Conservation (phyloP, 1,140 invertebrate genomes). For the Hylyphantes graminicola region DNA sequence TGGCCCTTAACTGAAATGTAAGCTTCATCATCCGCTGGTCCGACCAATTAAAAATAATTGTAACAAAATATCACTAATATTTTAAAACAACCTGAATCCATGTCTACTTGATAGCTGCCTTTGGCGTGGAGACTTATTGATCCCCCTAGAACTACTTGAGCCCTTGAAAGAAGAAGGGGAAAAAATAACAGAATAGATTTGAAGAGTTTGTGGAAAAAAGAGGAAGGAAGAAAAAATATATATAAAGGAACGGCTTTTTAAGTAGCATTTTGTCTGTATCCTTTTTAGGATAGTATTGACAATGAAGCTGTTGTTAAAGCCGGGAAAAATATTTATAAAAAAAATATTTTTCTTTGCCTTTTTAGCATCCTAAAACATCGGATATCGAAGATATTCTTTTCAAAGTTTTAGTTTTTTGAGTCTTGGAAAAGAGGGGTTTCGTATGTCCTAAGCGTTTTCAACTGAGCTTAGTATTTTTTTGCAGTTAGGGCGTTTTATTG, state of each 20-base stretch:
- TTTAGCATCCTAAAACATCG: slow-evolving; percentile 27
- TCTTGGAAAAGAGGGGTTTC: background rate
- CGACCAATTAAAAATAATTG: no score
- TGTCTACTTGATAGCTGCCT: slow-evolving; percentile 18
- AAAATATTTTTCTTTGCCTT: slow-evolving; percentile 3
- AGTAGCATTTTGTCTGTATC: slow-evolving; percentile 44
- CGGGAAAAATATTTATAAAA: background rate
- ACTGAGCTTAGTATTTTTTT: slow-evolving; percentile 5
- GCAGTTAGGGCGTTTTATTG: slow-evolving; percentile 20
- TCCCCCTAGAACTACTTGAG: slow-evolving; percentile 11
- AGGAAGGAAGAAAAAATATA: background rate
- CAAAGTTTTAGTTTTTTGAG: background rate
- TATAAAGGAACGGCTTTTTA: slow-evolving; percentile 41
- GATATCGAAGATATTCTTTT: slow-evolving; percentile 33
- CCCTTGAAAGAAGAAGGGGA: background rate
- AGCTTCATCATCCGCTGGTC: no score
- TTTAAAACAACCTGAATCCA: no score
- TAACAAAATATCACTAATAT: no score
- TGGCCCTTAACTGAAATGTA: no score
- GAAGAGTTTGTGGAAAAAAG: slow-evolving; percentile 11
- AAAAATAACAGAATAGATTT: background rate
- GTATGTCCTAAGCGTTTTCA: slow-evolving; percentile 22
- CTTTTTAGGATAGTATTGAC: slow-evolving; percentile 28
- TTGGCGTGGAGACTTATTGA: slow-evolving; percentile 16
- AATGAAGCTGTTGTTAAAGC: slow-evolving; percentile 37